Base-by-base conservation (phyloP, 30 jellyfish, hydroid and myxozoan species). In the Nemopilema nomurai region DNA sequence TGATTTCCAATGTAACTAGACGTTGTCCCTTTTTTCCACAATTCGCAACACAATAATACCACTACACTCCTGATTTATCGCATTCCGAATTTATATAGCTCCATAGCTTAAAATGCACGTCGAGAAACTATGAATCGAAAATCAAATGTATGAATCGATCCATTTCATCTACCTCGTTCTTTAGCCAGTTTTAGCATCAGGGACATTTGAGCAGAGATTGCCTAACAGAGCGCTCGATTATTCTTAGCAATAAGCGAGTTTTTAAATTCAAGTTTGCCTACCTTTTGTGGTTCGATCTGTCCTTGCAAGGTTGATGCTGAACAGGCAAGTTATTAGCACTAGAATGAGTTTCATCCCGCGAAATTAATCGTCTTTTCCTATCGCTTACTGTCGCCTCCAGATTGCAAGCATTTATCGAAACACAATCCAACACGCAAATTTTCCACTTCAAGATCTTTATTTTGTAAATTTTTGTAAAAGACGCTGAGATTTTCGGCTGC, bases 301-400 rank as follows among this genome's bases (percentile, higher is more conserved):
- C 91, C 28, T 53, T 83, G 86, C 86, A 71, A 67, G 50, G 80
- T 49, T 68, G 57, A 83, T 73, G 63, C 28, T 65, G 76, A 70
- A 83, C 71, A 83, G 74, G 27, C 70, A 77, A 9, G 33, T 25
- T 27, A 71, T 24, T 13, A 83, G 0, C 16, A 31, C 91, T 80
- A 70, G 85, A 84, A 66, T 17, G 16, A 26, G 18, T 85, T 85
- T 83, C 91, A 83, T 71, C 4, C 17, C 64, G 33, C 49, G 0
- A 20, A 21, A 20, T 25, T 20, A 72, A 24, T 41, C 63, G 49
- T 65, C 52, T 71, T 83, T 71, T 83, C 57, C 82, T 51, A 22
- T 24, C 25, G 18, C 74, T 71, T 28, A 29, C 80, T 71, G 82
- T 20, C 13, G 32, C 29, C 85, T 83, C 91, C 91, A 83, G 79